These are phyloP conservation scores for Propithecus perrieri DNA, from an alignment of 2,797 vertebrate genomes.

Conservation along the genomic window DNA sequence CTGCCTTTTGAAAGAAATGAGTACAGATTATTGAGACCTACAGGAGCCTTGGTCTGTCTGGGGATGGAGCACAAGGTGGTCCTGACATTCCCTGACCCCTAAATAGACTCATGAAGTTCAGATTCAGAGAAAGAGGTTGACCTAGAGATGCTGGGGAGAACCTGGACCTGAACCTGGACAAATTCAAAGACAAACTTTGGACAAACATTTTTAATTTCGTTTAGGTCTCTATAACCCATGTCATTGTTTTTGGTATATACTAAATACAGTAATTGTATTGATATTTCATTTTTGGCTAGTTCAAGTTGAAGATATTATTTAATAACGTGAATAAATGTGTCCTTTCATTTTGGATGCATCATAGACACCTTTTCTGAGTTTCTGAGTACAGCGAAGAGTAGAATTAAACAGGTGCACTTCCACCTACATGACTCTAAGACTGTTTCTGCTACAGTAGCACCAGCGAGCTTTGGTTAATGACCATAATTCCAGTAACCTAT, in stretches of 20 bases:
- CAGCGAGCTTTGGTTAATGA: neutral
- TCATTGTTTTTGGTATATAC: neutral
- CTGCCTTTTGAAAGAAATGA: constrained; percentile 8
- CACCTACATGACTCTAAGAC: neutral
- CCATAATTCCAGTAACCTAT: neutral
- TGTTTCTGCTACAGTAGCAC: neutral
- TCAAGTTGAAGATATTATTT: neutral
- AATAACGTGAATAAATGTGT: neutral
- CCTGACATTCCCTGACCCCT: neutral
- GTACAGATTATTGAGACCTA: neutral
- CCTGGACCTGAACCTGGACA: neutral
- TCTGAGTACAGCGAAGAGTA: neutral
- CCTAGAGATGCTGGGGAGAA: neutral
- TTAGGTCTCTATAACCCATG: neutral
- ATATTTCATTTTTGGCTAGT: neutral
- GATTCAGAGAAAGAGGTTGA: neutral
- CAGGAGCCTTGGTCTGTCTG: neutral
- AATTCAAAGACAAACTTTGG: neutral
- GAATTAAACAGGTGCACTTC: neutral
- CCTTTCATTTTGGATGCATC: neutral
- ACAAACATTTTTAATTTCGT: neutral
- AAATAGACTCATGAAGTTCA: neutral
- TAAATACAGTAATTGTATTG: neutral
- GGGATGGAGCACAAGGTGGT: neutral
- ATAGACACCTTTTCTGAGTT: neutral